Evolutionary conservation across 2,113 vertebrate species (phyloP).

Genomic region (Drymodes brunneopygia): DNA sequence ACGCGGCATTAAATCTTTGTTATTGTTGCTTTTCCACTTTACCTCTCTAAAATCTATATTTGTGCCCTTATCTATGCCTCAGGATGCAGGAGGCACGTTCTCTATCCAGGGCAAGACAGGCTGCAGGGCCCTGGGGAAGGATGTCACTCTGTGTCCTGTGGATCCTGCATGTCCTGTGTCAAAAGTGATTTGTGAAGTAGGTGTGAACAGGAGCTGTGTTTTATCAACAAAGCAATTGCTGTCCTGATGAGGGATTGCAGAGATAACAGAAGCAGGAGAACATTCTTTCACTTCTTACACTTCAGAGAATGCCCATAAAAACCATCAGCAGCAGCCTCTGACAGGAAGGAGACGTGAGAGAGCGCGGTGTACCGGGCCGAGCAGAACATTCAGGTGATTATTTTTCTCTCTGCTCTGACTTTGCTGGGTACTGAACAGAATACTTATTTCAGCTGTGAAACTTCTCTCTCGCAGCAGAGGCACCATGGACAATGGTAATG

Average conservation of each 20-base stretch:
- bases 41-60: background rate
- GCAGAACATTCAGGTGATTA: background rate
- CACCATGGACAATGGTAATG: background rate
- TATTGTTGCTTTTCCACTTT: background rate
- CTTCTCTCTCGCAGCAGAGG: background rate
- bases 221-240: background rate
- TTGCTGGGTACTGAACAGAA: background rate
- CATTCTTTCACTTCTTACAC: background rate
- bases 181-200: background rate
- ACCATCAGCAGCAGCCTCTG: background rate
- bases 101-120: background rate
- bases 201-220: constrained; percentile 15
- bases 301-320: background rate
- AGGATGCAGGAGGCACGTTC: background rate
- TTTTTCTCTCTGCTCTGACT: background rate
- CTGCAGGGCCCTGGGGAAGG: background rate
- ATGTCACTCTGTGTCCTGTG: background rate
- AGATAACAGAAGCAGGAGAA: background rate
- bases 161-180: background rate
- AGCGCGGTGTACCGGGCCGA: background rate
- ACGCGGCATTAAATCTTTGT: background rate
- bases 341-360: background rate
- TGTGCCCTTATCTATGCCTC: background rate
- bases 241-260: background rate
- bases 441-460: background rate